Evolutionary conservation across 2,888 invertebrate species (phyloP).

Genomic region (Mellilla xanthometata): DNA sequence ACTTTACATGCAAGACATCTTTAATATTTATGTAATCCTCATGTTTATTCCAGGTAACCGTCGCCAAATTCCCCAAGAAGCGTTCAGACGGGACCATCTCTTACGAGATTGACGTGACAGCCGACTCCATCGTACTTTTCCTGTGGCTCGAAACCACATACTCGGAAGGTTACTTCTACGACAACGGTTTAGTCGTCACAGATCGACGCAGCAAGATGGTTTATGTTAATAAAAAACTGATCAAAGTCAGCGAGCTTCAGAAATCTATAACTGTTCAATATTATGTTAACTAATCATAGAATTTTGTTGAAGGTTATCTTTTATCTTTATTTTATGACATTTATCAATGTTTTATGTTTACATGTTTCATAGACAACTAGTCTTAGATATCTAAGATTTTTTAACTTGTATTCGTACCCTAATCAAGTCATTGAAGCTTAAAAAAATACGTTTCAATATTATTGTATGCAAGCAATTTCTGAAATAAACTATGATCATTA

Average conservation of each 20-base stretch:
- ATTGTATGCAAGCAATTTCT: too few relatives aligned
- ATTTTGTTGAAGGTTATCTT: neutral
- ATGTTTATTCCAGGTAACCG: constrained; percentile 48
- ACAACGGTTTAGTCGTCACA: constrained; percentile 87
- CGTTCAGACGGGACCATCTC: constrained; percentile 28
- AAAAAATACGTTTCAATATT: too few relatives aligned
- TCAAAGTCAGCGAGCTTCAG: constrained; percentile 43
- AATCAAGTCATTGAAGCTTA: too few relatives aligned
- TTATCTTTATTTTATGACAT: too few relatives aligned
- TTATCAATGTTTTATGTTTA: too few relatives aligned
- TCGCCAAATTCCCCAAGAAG: constrained; percentile 33
- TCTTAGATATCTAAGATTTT: too few relatives aligned
- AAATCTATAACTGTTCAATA: constrained; percentile 57
- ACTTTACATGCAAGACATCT: too few relatives aligned
- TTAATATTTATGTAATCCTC: too few relatives aligned
- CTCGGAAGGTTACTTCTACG: constrained; percentile 85
- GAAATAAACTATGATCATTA: too few relatives aligned
- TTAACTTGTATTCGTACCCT: too few relatives aligned
- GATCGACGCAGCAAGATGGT: constrained; percentile 38
- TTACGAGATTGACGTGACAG: constrained; percentile 49
- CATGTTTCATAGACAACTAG: too few relatives aligned
- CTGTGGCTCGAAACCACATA: constrained; percentile 85
- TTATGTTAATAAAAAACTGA: constrained; percentile 39
- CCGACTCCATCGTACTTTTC: constrained; percentile 84
- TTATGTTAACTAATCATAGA: constrained; percentile 49